These are phyloP conservation scores for Aquatica leii DNA, from an alignment of 2,888 invertebrate genomes.

Conservation along the genomic window DNA sequence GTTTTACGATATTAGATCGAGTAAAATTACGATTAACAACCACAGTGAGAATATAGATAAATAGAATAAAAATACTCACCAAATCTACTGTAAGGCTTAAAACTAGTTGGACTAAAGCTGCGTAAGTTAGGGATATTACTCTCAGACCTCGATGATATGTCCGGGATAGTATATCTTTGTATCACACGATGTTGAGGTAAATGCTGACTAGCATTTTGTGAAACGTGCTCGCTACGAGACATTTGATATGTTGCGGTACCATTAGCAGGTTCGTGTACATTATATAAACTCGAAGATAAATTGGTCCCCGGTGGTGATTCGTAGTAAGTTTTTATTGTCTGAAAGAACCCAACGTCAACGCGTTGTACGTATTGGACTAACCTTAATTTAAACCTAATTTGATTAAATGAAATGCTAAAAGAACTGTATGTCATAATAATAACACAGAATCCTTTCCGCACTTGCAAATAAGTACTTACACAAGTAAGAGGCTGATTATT, in stretches of 20 bases:
- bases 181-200: constrained; percentile 30
- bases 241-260: constrained; percentile 51
- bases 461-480: constrained; percentile 31
- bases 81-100: constrained; percentile 53
- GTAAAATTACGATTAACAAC: too few species aligned
- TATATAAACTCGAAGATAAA: constrained; percentile 60
- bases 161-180: constrained; percentile 51
- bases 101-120: constrained; percentile 57
- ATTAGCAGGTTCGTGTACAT: constrained; percentile 55
- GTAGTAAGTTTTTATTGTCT: constrained; percentile 64
- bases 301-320: constrained; percentile 59
- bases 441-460: too few species aligned
- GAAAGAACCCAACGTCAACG: too few species aligned
- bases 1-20: too few species aligned
- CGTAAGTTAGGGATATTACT: constrained; percentile 59
- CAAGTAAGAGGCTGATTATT: constrained; percentile 39
- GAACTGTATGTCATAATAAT: too few species aligned
- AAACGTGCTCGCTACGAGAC: constrained; percentile 51
- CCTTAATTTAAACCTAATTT: too few species aligned
- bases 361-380: too few species aligned
- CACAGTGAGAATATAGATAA: background rate
- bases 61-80: constrained; percentile 44
- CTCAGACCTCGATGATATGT: constrained; percentile 59
- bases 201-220: constrained; percentile 33
- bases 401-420: too few species aligned